Base-by-base conservation (phyloP, 2,888 invertebrate species). In the Pachliopta kotzebuea region DNA sequence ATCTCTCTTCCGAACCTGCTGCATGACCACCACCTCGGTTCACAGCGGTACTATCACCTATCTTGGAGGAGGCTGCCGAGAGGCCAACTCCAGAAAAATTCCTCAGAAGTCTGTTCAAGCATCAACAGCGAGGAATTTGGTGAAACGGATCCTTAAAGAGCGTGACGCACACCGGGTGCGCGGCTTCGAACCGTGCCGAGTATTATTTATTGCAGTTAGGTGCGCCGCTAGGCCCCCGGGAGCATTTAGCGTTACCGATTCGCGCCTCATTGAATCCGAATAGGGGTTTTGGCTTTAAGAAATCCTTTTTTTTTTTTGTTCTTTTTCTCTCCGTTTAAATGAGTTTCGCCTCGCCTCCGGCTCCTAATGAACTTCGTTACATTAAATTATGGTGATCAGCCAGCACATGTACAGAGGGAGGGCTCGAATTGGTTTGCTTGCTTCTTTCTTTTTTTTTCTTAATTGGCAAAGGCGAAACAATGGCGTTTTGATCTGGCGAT, bases 211-310 rank as follows among this genome's bases (percentile, higher is more conserved):
- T 60, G 56, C 53, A 66, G 66, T 65, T 67, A 67, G 57, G 61
- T 66, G 59, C 69, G 70, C 67, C 75, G 74, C 74, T 79, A 79
- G 81, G 75, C 81, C 77, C 78, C 79, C 76, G 74, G 67, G 71
- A 77, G 75, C 81, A 77, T 82, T 84, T 79, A 83, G 79, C 79
- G 83, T 84, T 80, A 80, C 80, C 80, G 75, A 80, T 83, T 81
- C 79, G 76, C 77, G 84, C 82, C 80, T 84, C 85, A 85, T 85
- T 85, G 84, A 83, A 80, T 81, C 76, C 79, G 78, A 86, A 85
- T 85, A 50, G 64, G 60, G 56, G 64, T 59, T 37, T 55, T 24
- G 63, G 63, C 55, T 63, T 64, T 60, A 60, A 64, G 64, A 56
- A 60, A 56, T 60, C 64, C 50, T 60, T 56, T 62, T 56, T 52